Percentiles rank a stretch among this genome's conserved stretches.
Evolutionary conservation across 2,113 vertebrate species (phyloP).

Genomic region (Micromys minutus): DNA sequence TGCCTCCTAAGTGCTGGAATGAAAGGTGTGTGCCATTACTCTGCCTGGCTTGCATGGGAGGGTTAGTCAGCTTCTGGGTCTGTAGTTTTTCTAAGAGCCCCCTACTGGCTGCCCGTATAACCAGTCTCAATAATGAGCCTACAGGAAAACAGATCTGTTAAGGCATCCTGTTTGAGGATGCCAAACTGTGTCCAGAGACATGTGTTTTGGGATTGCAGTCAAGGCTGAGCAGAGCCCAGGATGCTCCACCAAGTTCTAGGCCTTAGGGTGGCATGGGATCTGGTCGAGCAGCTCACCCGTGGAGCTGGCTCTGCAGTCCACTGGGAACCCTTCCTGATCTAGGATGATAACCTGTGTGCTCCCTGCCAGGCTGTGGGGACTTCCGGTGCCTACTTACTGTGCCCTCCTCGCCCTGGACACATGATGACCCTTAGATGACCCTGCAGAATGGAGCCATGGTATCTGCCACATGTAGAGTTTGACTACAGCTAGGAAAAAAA

Average conservation of each 20-base stretch:
- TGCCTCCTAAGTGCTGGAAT: background rate
- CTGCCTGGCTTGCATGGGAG: background rate
- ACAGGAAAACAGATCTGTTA: background rate
- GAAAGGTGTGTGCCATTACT: background rate
- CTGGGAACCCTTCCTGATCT: background rate
- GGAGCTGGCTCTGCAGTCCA: background rate
- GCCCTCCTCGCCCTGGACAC: background rate
- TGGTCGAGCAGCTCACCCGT: rapidly evolving
- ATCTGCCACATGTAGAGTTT: background rate
- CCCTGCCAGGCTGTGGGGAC: background rate
- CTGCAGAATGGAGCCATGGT: background rate
- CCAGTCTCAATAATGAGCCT: background rate
- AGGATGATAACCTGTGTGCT: background rate
- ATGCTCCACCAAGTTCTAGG: background rate
- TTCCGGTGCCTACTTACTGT: background rate
- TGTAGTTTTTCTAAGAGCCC: background rate
- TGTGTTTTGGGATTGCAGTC: background rate
- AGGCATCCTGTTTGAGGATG: background rate
- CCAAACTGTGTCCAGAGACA: background rate
- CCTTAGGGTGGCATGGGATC: background rate
- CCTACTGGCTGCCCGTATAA: background rate
- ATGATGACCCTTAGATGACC: background rate
- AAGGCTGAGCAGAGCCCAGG: too few species aligned
- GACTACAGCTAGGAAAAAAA: background rate
- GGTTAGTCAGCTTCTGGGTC: background rate